These are phyloP conservation scores for Trissoscelio sp. DNA, from an alignment of 2,888 invertebrate genomes.

Conservation along the genomic window DNA sequence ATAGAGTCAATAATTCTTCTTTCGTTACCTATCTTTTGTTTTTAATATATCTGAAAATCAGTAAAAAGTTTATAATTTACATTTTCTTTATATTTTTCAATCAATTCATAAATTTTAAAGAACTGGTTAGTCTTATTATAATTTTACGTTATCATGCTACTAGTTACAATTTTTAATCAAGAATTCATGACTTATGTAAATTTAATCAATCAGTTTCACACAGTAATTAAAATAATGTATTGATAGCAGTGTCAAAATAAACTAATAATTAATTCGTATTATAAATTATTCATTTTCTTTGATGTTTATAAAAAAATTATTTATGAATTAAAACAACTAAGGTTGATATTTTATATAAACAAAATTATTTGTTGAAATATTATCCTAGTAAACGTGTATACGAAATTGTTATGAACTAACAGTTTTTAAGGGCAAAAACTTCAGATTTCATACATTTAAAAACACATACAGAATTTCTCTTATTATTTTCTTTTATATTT, in stretches of 20 bases:
- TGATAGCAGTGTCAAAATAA: conserved; percentile 25
- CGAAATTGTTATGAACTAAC: too few species aligned
- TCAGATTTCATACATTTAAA: too few species aligned
- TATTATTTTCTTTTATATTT: too few species aligned
- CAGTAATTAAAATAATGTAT: conserved; percentile 14
- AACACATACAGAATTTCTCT: too few species aligned
- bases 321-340: too few species aligned
- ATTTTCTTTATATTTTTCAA: conserved; percentile 1
- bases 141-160: conserved; percentile 16
- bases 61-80: conserved; percentile 9
- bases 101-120: conserved; percentile 3
- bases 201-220: conserved; percentile 16
- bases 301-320: too few species aligned
- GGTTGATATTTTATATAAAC: too few species aligned
- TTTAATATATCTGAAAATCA: conserved; percentile 13
- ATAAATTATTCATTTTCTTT: not conserved
- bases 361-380: too few species aligned
- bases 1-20: conserved; percentile 8
- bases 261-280: not conserved
- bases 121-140: conserved; percentile 23
- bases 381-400: too few species aligned
- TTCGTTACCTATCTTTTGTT: not conserved
- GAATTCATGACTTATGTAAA: conserved; percentile 16
- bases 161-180: not conserved
- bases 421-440: too few species aligned